Conservation (phyloP, 2,113 vertebrate genomes). For the Hirundichthys speculiger region DNA sequence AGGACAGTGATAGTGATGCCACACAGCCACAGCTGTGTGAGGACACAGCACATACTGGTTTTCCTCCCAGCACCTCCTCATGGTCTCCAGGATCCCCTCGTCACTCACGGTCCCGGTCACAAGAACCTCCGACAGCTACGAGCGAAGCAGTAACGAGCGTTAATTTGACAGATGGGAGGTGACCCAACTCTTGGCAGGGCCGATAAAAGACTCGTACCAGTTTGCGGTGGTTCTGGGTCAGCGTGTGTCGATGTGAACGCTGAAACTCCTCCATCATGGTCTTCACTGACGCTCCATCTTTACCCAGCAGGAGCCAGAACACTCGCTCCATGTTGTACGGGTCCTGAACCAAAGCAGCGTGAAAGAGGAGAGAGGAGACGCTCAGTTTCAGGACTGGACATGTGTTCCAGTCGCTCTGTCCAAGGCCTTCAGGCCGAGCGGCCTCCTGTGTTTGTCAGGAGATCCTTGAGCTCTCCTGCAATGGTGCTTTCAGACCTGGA, state of each 20-base stretch:
- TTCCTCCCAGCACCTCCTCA: constrained; percentile 81
- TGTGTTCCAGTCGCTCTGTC: too few species aligned
- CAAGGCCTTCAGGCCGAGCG: too few species aligned
- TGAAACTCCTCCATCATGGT: constrained; percentile 89
- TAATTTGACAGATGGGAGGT: not conserved
- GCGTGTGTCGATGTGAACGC: constrained; percentile 60
- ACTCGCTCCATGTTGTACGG: constrained; percentile 96
- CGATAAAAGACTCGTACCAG: constrained; percentile 48
- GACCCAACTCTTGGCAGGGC: not conserved
- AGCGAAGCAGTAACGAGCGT: not conserved
- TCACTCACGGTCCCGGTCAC: constrained; percentile 71
- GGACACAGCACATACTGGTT: constrained; percentile 82
- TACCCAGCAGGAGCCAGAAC: constrained; percentile 88
- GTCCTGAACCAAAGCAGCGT: constrained; percentile 75
- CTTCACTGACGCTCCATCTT: constrained; percentile 75
- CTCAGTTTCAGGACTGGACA: too few species aligned
- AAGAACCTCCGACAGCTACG: constrained; percentile 68
- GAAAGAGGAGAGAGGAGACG: too few species aligned
- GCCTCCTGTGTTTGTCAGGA: too few species aligned
- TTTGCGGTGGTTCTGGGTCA: constrained; percentile 74
- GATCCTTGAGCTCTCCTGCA: too few species aligned
- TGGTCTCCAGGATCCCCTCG: constrained; percentile 77
- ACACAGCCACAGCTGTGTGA: constrained; percentile 81
- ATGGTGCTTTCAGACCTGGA: too few species aligned
- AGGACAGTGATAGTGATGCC: constrained; percentile 76